Base-by-base conservation (phyloP, 2,797 vertebrate genomes). In the Hoplostethus mediterraneus region DNA sequence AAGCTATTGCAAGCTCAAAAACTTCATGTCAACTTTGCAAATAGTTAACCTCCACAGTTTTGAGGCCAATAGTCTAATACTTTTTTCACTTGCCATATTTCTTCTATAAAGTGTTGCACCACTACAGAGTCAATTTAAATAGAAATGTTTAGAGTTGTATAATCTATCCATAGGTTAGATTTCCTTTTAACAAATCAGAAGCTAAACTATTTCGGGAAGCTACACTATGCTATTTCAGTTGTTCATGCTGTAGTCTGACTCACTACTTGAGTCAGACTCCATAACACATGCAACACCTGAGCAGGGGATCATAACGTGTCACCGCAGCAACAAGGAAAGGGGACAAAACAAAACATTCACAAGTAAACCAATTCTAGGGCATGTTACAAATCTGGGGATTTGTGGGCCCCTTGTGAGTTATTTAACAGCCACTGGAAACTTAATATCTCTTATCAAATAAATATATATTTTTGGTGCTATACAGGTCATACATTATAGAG, bases 331-430 rank as follows among this genome's bases (percentile, higher is more conserved):
- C 40, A 58, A 16, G 71, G 74, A 74, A 60, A 56, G 58, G 38
- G 48, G 3, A 28, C 33, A 66, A 61, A 33, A 74, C 42, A 69
- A 48, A 45, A 1, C 25, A 17, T n/a, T 13, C 33, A 13, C 17
- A 59, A 47, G 33, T 49, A 86, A 82, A 73, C 6, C 9, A 79
- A 81, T 62, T 45, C 68, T 53, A 17, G 36, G 12, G 38, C 62
- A 48, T 49, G 16, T 51, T 28, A 59, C 30, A 71, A 56, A 74
- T 79, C 66, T 6, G 63, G 52, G 81, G n/a, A 81, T 83, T 56
- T 54, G 56, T 74, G 81, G 81, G 83, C 84, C 59, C 66, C 4
- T 80, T 84, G 1, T 44, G 30, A 14, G 31, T 56, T 56, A 49
- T 63, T 40, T 17, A 5, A 63, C 12, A 71, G 47, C 56, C 38